Percentiles rank a stretch among this genome's conserved stretches.
Conservation (phyloP, 2,797 vertebrate genomes). For the Amazona ochrocephala region DNA sequence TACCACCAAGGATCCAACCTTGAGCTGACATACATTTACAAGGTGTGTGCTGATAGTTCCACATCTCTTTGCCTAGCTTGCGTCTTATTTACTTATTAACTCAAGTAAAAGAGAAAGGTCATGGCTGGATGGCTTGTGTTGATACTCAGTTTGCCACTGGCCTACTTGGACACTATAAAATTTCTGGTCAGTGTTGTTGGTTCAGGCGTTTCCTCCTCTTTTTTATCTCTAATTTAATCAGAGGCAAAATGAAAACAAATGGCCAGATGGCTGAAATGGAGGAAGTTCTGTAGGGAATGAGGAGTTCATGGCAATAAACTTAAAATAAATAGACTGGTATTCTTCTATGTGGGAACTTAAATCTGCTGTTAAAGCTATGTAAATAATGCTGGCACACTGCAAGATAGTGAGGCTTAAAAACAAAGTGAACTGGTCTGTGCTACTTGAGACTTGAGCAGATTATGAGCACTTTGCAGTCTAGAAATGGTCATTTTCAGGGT, state of each 20-base stretch:
- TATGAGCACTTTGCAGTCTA: background rate
- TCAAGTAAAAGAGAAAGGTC: background rate
- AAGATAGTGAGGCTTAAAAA: background rate
- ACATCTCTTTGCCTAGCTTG: background rate
- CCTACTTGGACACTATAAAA: background rate
- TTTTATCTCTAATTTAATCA: background rate
- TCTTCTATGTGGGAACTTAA: background rate
- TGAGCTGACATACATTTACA: background rate
- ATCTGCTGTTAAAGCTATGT: background rate
- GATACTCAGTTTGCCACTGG: background rate
- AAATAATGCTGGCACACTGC: background rate
- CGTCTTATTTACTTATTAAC: background rate
- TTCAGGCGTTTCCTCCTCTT: background rate
- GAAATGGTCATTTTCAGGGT: background rate
- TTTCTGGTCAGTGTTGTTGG: background rate
- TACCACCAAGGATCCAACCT: background rate
- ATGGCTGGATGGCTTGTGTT: background rate
- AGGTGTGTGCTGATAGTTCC: background rate
- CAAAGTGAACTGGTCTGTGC: background rate
- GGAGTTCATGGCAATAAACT: background rate
- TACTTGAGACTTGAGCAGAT: background rate
- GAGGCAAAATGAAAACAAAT: background rate
- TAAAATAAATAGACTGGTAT: background rate
- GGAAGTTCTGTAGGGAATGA: background rate
- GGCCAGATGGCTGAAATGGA: background rate